Conservation (phyloP, 2,113 vertebrate genomes). For the Nerophis ophidion region DNA sequence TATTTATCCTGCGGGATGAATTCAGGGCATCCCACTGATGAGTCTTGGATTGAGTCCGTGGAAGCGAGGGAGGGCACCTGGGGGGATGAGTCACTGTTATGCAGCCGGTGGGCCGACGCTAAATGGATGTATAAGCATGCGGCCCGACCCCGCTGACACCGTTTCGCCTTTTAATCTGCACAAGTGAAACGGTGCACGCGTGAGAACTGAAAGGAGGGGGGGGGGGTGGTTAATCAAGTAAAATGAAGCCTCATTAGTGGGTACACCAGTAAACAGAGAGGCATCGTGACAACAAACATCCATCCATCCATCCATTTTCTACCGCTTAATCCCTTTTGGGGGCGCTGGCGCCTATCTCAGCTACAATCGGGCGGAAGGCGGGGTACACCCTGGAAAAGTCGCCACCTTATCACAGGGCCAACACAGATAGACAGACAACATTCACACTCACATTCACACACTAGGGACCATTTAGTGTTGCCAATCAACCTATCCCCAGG, state of each 20-base stretch:
- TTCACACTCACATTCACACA: no score
- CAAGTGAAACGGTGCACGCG: slow-evolving; percentile 27
- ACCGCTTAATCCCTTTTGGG: no score
- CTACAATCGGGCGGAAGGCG: no score
- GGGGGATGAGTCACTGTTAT: slow-evolving; percentile 58
- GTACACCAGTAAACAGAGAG: slow-evolving; percentile 1
- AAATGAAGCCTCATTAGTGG: slow-evolving; percentile 39
- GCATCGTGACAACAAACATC: slow-evolving; percentile 23
- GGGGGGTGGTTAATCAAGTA: slow-evolving; percentile 37
- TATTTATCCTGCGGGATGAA: slow-evolving; percentile 60
- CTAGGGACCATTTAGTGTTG: no score
- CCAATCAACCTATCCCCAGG: no score
- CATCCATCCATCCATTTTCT: no score
- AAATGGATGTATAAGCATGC: slow-evolving; percentile 53
- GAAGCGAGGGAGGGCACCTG: slow-evolving; percentile 6
- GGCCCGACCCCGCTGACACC: slow-evolving; percentile 50
- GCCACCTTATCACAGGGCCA: no score
- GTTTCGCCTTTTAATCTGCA: slow-evolving; percentile 49
- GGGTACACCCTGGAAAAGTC: no score
- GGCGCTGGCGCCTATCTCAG: no score
- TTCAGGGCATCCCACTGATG: slow-evolving; percentile 56
- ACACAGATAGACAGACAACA: no score
- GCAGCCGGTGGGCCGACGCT: slow-evolving; percentile 49
- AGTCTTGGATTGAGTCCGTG: slow-evolving; percentile 62
- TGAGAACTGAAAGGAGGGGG: slow-evolving; percentile 30